A percentile compares a stretch with the other conserved stretches of the same genome.
phyloP scores from a whole-genome alignment of 2,113 vertebrate species.

The Scartelaos histophorus region DNA sequence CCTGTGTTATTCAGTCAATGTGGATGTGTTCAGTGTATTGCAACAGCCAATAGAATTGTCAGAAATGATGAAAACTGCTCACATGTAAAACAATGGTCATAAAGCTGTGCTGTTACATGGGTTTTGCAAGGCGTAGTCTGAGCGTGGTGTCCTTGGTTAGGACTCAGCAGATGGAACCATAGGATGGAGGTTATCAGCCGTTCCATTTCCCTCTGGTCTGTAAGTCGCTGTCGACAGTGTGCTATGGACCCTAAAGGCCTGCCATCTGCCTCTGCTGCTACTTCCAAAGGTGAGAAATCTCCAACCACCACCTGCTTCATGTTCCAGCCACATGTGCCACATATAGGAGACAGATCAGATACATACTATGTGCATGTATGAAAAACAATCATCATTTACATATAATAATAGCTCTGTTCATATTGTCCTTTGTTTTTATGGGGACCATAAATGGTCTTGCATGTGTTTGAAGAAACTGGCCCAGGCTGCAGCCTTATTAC shows the following conservation, averaged over 20 bases:
- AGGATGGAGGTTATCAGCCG: slow-evolving; percentile 78
- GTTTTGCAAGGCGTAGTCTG: slow-evolving; percentile 47
- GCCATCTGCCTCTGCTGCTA: slow-evolving; percentile 77
- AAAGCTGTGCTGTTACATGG: slow-evolving; percentile 31
- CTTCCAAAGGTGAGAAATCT: slow-evolving; percentile 77
- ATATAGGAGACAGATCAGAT: not conserved
- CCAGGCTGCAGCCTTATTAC: not conserved
- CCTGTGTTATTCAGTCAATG: not conserved
- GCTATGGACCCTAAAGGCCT: slow-evolving; percentile 77
- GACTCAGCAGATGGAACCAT: slow-evolving; percentile 80
- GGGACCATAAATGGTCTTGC: not conserved
- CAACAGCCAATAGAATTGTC: not conserved
- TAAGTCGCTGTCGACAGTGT: slow-evolving; percentile 79
- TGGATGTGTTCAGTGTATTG: not conserved
- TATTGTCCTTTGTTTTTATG: not conserved
- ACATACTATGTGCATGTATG: not conserved
- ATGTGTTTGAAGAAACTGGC: not conserved
- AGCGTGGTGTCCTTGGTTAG: slow-evolving; percentile 75
- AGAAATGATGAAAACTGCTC: not conserved
- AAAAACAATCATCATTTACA: slow-evolving; percentile 6
- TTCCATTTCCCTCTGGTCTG: slow-evolving; percentile 78
- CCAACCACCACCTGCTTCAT: slow-evolving; percentile 72
- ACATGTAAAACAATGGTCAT: slow-evolving; percentile 3
- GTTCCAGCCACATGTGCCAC: slow-evolving; percentile 37
- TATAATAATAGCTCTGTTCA: not conserved